These are phyloP conservation scores for Axea sp. DNA, from an alignment of 2,888 invertebrate genomes.

Conservation along the genomic window DNA sequence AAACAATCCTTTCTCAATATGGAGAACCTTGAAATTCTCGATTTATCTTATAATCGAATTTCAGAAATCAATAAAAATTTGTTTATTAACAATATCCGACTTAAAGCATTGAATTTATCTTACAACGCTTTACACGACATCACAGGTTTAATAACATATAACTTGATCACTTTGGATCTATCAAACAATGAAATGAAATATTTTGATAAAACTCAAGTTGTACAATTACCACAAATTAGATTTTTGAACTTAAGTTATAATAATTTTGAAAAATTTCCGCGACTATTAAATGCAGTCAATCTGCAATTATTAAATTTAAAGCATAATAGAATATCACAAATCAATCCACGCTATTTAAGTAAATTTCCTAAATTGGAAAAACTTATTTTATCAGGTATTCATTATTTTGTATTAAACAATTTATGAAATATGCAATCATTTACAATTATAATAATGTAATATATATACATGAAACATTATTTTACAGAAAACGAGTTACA, in stretches of 20 bases:
- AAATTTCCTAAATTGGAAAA: conserved; percentile 83
- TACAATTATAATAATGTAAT: neutral
- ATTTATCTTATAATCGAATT: conserved; percentile 86
- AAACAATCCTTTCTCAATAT: conserved; percentile 83
- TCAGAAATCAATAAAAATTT: conserved; percentile 82
- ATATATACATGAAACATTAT: neutral
- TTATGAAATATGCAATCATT: too few relatives aligned
- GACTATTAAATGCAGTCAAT: conserved; percentile 82
- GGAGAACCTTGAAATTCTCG: conserved; percentile 82
- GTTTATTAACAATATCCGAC: conserved; percentile 82
- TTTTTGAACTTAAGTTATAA: conserved; percentile 85
- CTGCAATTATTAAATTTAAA: conserved; percentile 82
- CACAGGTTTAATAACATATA: conserved; percentile 2
- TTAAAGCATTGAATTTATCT: conserved; percentile 77
- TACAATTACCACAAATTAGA: conserved; percentile 81
- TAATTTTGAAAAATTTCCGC: conserved; percentile 83
- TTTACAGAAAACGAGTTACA: conserved; percentile 84
- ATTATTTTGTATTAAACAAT: neutral
- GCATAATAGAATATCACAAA: conserved; percentile 82
- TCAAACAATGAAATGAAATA: conserved; percentile 77
- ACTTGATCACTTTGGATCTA: conserved; percentile 80
- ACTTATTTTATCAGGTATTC: conserved; percentile 81
- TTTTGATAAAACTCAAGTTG: conserved; percentile 64
- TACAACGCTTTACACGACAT: conserved; percentile 15
- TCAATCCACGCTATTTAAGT: conserved; percentile 84